Percentiles rank a stretch among this genome's conserved stretches.
These are phyloP conservation scores for Malurus elegans DNA, from an alignment of 2,113 vertebrate genomes.

Conservation along the genomic window DNA sequence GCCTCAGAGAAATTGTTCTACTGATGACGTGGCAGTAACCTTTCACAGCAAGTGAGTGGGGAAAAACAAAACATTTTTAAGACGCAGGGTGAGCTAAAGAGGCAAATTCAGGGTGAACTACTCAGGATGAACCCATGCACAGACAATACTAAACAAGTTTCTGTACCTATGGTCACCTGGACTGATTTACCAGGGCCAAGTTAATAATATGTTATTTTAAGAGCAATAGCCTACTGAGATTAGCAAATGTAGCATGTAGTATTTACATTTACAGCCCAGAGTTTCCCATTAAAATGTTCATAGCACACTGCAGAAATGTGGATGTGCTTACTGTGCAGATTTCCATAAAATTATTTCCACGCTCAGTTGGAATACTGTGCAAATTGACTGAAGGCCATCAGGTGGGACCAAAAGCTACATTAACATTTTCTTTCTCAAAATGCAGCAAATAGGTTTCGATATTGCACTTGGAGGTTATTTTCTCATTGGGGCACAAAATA, in stretches of 20 bases:
- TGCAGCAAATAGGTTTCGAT: neutral
- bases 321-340: constrained; percentile 36
- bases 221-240: neutral
- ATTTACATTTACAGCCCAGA: neutral
- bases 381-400: neutral
- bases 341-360: neutral
- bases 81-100: neutral
- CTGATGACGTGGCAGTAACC: neutral
- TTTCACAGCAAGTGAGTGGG: neutral
- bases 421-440: constrained; percentile 5
- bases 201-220: neutral
- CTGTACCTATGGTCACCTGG: neutral
- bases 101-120: neutral
- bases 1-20: neutral
- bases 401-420: neutral
- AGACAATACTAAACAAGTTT: neutral
- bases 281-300: constrained; percentile 1
- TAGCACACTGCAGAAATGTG: neutral
- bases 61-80: neutral
- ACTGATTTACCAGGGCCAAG: neutral
- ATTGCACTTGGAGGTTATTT: neutral
- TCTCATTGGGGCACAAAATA: neutral
- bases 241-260: neutral
- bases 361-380: neutral
- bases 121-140: neutral